These are phyloP conservation scores for Cyanoliseus patagonus DNA, from an alignment of 2,113 vertebrate species.

Conservation along the genomic window DNA sequence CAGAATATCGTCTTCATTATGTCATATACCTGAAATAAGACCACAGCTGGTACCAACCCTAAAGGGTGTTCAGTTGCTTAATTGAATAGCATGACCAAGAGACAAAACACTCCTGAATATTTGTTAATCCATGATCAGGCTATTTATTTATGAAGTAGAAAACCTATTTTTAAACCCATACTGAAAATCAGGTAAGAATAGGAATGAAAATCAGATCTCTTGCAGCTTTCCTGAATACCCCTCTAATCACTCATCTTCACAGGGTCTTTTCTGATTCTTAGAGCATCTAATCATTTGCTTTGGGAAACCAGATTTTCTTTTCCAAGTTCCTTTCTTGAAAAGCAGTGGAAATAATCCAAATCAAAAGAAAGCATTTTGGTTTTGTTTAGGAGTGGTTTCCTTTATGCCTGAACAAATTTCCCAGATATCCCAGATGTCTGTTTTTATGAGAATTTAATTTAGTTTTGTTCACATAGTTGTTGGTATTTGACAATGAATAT, in stretches of 20 bases:
- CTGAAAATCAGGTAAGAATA: not conserved
- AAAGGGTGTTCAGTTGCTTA: not conserved
- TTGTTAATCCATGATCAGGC: not conserved
- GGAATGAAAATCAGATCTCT: not conserved
- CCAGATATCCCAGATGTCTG: accelerated
- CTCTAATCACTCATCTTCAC: not conserved
- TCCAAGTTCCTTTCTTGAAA: not conserved
- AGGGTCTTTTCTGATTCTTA: not conserved
- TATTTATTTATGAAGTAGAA: not conserved
- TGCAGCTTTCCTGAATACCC: not conserved
- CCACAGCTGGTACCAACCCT: not conserved
- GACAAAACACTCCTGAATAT: not conserved
- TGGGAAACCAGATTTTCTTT: not conserved
- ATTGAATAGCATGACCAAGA: not conserved
- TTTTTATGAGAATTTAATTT: not conserved
- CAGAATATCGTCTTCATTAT: not conserved
- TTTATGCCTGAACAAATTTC: not conserved
- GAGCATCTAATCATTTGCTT: not conserved
- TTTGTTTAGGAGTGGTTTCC: not conserved
- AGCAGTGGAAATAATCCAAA: not conserved
- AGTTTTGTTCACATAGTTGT: not conserved
- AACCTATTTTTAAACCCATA: not conserved
- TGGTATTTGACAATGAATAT: not conserved
- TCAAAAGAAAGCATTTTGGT: not conserved
- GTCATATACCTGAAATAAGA: not conserved